Evolutionary conservation across 2,888 invertebrate species (phyloP).

Genomic region (Odontocolon sp.): DNA sequence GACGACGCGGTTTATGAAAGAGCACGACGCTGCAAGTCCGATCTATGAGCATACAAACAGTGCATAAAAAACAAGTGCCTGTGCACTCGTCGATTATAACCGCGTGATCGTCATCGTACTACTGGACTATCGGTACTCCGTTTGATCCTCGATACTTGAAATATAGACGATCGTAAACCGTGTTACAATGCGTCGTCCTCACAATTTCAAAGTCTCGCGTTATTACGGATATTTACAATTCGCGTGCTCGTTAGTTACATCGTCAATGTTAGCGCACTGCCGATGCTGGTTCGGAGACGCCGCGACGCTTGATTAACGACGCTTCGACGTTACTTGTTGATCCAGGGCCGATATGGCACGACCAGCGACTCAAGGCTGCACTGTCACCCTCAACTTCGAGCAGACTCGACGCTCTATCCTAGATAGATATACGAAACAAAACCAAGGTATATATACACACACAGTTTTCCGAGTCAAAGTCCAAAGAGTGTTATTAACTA

Average conservation of each 20-base stretch:
- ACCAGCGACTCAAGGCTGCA: not conserved
- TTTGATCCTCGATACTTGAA: too few relatives aligned
- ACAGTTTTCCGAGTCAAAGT: too few relatives aligned
- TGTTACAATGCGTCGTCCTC: too few relatives aligned
- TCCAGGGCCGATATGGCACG: not conserved
- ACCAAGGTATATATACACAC: not conserved
- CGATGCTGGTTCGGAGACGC: not conserved
- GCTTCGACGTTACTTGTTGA: constrained; percentile 32
- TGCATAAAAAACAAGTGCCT: too few relatives aligned
- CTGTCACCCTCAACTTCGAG: not conserved
- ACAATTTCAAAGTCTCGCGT: too few relatives aligned
- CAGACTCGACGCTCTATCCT: not conserved
- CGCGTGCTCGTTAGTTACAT: not conserved
- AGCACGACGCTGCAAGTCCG: not conserved
- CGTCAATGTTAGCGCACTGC: not conserved
- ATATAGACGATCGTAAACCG: too few relatives aligned
- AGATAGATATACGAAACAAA: constrained; percentile 1
- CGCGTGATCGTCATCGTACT: too few relatives aligned
- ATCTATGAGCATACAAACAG: too few relatives aligned
- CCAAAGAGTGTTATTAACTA: too few relatives aligned
- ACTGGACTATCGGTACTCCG: too few relatives aligned
- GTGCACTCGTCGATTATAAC: too few relatives aligned
- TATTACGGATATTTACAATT: too few relatives aligned
- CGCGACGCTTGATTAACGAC: constrained; percentile 3
- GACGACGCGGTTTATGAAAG: not conserved